Evolutionary conservation across 2,888 invertebrate genomes (phyloP), one percentile per base, ranked within the genome.

Genomic region (Agrochola litura): DNA sequence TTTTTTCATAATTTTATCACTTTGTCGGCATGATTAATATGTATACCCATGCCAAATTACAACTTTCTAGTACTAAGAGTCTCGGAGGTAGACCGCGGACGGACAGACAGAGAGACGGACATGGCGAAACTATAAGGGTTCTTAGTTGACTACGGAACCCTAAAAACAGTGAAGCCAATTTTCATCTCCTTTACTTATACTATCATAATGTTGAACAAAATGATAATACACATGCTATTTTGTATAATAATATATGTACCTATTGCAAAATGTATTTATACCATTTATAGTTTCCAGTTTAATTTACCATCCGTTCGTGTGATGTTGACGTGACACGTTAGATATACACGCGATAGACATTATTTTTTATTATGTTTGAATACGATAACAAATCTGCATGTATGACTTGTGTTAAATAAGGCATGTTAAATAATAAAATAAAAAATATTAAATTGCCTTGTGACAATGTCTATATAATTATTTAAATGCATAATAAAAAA

Each of bases 311-410:
- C 83, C 66, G 43, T 70, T 81, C 61, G 37, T 81, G 71, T 83
- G 71, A 64, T 63, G 43, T 69, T 66, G 66, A 58, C 54, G 60
- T 68, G 49, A 56, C 68, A 49, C n/a, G 54, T 49, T 41, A 79
- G 52, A 64, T 69, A 64, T 54, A 30, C 73, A 79, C 65, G 64
- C 80, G 65, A 73, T 58, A 41, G 41, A 69, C 16, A n/a, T 58
- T 25, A 72, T 74, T 78, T 81, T 25, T 30, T 30, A 30, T 30
- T 37, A 58, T 78, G 73, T 61, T 79, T 66, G 68, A 64, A 8
- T 56, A 30, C 30, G 77, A 82, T 82, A 80, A 71, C 63, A 58
- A 63, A 83, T 76, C 77, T 81, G 19, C 37, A 67, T 71, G n/a
- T 52, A 67, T 67, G 43, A 65, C 25, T 37, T 54, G 75, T 52